phyloP scores from a whole-genome alignment of 2,113 vertebrate genomes.

The Pyxicephalus adspersus region DNA sequence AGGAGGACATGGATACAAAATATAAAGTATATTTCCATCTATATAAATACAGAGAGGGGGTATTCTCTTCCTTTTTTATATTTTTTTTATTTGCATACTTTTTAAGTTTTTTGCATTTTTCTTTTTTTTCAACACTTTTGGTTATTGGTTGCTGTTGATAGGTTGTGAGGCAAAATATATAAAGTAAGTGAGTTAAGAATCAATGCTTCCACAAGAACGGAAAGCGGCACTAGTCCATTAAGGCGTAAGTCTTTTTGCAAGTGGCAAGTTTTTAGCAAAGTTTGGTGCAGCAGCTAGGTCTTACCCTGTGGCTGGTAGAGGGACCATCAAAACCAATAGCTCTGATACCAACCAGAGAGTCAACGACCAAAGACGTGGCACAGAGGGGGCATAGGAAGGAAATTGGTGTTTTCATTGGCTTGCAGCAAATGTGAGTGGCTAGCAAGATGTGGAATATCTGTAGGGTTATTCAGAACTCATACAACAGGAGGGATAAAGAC shows the following conservation, averaged over 20 bases:
- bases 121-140: constrained; percentile 22
- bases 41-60: constrained; percentile 76
- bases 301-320: neutral
- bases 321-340: neutral
- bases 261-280: constrained; percentile 5
- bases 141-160: constrained; percentile 45
- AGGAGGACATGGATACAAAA: constrained; percentile 78
- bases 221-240: neutral
- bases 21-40: constrained; percentile 75
- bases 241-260: neutral
- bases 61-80: neutral
- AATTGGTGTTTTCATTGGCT: neutral
- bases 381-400: neutral
- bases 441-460: constrained; percentile 2
- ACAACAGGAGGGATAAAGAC: too few relatives aligned
- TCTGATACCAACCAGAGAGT: neutral
- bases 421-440: constrained; percentile 3
- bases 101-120: constrained; percentile 15
- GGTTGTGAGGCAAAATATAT: constrained; percentile 41
- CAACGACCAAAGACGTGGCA: neutral
- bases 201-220: neutral
- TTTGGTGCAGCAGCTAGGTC: neutral
- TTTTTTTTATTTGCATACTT: constrained; percentile 1
- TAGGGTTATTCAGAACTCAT: neutral
- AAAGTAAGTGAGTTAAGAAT: constrained; percentile 32